Percentiles rank a stretch among this genome's conserved stretches.
Evolutionary conservation across 2,888 invertebrate genomes (phyloP).

Genomic region (Crematogaster levior): DNA sequence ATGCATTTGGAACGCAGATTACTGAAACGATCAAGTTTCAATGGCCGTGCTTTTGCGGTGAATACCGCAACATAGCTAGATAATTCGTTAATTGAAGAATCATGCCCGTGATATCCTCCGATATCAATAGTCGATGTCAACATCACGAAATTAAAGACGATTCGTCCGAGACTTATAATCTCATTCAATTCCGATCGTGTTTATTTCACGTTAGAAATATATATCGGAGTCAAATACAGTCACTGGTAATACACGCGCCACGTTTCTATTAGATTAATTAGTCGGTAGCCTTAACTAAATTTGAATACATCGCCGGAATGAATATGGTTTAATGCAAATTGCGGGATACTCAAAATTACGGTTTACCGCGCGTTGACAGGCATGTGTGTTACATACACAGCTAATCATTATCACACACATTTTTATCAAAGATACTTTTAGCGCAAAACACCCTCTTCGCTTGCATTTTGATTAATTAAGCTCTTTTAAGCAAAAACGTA

Average conservation of each 20-base stretch:
- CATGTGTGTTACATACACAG: neutral
- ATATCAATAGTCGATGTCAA: neutral
- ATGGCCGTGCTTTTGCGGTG: slow-evolving; percentile 10
- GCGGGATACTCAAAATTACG: slow-evolving; percentile 5
- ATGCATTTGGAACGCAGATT: slow-evolving; percentile 44
- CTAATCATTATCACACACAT: neutral
- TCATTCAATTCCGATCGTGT: neutral
- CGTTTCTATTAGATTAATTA: slow-evolving; percentile 8
- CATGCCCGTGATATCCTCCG: neutral
- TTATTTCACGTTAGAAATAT: slow-evolving; percentile 2
- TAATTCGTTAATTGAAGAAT: slow-evolving; percentile 49
- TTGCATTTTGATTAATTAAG: slow-evolving; percentile 11
- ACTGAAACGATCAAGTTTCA: slow-evolving; percentile 27
- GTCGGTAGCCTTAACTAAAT: slow-evolving; percentile 11
- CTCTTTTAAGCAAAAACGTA: slow-evolving; percentile 22
- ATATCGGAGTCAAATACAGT: slow-evolving; percentile 2
- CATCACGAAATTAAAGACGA: neutral
- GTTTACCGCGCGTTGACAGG: neutral
- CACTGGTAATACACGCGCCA: neutral
- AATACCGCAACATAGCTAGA: neutral
- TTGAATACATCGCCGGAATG: slow-evolving; percentile 14
- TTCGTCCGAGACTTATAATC: neutral
- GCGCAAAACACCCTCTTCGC: neutral
- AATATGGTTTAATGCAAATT: slow-evolving; percentile 20
- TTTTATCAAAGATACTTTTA: neutral